Percentiles rank a stretch among this genome's conserved stretches.
These are phyloP conservation scores for Schizopygopsis pylzovi DNA, from an alignment of 2,797 vertebrate genomes.

Conservation along the genomic window DNA sequence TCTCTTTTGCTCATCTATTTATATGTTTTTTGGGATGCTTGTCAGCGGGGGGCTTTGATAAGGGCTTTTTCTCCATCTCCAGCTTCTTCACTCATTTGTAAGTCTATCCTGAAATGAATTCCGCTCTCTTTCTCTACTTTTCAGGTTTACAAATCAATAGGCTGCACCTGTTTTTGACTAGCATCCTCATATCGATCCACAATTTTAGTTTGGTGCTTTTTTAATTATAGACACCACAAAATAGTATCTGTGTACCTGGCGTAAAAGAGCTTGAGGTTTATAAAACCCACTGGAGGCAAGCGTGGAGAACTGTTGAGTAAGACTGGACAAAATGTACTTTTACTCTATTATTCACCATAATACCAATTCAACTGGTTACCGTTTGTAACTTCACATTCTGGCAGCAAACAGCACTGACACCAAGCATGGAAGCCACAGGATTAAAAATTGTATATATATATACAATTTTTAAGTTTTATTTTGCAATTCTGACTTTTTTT, in stretches of 20 bases:
- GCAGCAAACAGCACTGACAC: neutral
- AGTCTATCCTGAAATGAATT: neutral
- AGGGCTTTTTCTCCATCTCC: neutral
- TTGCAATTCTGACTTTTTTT: too few species aligned
- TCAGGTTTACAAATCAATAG: neutral
- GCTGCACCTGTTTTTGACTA: neutral
- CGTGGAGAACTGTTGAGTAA: neutral
- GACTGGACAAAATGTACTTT: neutral
- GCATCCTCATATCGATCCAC: neutral
- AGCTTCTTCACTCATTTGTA: neutral
- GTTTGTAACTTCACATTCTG: neutral
- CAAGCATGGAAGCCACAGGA: neutral
- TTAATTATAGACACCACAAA: neutral
- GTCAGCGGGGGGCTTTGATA: neutral
- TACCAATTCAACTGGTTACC: neutral
- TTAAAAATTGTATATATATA: too few species aligned
- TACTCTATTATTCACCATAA: too few species aligned
- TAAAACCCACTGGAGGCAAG: neutral
- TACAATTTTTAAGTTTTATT: too few species aligned
- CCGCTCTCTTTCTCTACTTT: neutral
- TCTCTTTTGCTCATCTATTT: neutral
- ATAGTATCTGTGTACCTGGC: neutral
- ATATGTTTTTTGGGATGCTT: neutral
- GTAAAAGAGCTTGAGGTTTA: neutral
- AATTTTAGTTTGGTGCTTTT: neutral